These are phyloP conservation scores for Petaurus breviceps DNA, from an alignment of 2,113 vertebrate genomes.

Conservation along the genomic window DNA sequence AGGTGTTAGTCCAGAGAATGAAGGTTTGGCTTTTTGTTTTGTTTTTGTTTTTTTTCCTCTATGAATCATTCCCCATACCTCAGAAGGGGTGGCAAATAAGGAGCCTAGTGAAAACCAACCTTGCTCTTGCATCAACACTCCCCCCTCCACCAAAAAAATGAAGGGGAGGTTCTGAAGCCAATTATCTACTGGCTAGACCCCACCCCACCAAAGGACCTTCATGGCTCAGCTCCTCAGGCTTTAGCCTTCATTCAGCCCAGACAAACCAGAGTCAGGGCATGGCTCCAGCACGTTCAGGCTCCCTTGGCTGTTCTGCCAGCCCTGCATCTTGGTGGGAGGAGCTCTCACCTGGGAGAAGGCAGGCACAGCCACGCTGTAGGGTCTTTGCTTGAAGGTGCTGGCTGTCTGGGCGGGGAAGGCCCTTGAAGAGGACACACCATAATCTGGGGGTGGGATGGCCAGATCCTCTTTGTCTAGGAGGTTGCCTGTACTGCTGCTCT, in stretches of 20 bases:
- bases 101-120: background rate
- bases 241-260: background rate
- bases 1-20: background rate
- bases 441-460: conserved; percentile 88
- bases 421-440: conserved; percentile 83
- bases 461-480: conserved; percentile 94
- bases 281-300: background rate
- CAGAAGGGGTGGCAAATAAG: background rate
- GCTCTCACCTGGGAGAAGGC: conserved; percentile 93
- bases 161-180: background rate
- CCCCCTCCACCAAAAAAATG: background rate
- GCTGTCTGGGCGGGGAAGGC: conserved; percentile 86
- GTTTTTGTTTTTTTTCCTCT: background rate
- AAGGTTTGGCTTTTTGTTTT: background rate
- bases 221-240: background rate
- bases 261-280: background rate
- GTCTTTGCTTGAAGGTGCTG: conserved; percentile 91
- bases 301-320: background rate
- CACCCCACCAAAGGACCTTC: background rate
- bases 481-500: conserved; percentile 98
- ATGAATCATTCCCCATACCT: background rate
- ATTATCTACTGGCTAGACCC: background rate
- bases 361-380: conserved; percentile 92
- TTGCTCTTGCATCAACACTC: background rate
- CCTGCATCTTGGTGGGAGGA: rapidly evolving